Percentiles rank a stretch among this genome's conserved stretches.
Conservation (phyloP, 2,888 invertebrate genomes). For the Drosophila atripex region DNA sequence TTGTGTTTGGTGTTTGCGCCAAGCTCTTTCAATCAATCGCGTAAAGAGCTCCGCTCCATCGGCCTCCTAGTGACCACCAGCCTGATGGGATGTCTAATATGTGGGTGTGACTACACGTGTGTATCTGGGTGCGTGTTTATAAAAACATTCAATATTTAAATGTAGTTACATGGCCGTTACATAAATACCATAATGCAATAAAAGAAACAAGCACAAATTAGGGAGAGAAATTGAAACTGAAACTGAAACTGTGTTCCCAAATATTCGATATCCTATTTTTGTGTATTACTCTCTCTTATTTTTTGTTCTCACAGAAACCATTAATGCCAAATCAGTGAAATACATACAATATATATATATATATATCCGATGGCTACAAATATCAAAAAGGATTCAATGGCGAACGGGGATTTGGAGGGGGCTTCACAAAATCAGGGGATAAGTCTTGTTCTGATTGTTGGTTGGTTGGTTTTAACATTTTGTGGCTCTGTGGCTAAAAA, state of each 20-base stretch:
- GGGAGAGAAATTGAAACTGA: slow-evolving; percentile 5
- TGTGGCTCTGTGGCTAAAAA: slow-evolving; percentile 8
- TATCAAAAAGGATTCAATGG: slow-evolving; percentile 21
- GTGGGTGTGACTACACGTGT: slow-evolving; percentile 20
- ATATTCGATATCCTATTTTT: slow-evolving; percentile 12
- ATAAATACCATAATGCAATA: slow-evolving; percentile 18
- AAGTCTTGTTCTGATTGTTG: slow-evolving; percentile 59
- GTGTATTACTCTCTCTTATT: slow-evolving; percentile 1
- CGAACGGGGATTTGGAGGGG: slow-evolving; percentile 18
- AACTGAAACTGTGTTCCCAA: slow-evolving; percentile 6
- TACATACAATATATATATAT: slow-evolving; percentile 4
- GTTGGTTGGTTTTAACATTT: slow-evolving; percentile 15
- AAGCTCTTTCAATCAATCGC: background rate
- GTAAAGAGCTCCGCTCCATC: background rate
- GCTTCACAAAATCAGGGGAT: slow-evolving; percentile 44
- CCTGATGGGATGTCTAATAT: slow-evolving; percentile 34
- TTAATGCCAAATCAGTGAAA: slow-evolving; percentile 23
- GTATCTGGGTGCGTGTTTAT: slow-evolving; percentile 19
- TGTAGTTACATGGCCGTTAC: slow-evolving; percentile 26
- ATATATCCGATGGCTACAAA: slow-evolving; percentile 7
- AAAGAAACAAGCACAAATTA: slow-evolving; percentile 15
- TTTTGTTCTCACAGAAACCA: slow-evolving; percentile 15
- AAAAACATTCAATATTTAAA: slow-evolving; percentile 23
- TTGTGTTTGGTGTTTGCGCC: slow-evolving; percentile 2
- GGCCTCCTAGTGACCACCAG: slow-evolving; percentile 10